Base-by-base conservation (phyloP, 2,888 invertebrate genomes). In the Sinopyrophorus schimmeli region DNA sequence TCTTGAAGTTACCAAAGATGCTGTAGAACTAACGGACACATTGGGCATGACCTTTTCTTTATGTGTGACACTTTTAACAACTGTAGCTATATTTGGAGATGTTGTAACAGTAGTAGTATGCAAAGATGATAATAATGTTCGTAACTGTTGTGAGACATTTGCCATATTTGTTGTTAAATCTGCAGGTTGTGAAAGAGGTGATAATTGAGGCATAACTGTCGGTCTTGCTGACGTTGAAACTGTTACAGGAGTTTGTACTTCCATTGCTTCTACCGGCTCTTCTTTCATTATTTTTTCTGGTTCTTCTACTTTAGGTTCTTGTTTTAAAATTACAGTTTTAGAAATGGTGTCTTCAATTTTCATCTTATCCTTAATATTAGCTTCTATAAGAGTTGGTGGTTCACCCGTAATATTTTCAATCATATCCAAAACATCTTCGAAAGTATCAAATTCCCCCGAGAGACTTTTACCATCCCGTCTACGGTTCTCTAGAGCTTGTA, bases 161-260 rank as follows among this genome's bases (percentile, higher is more conserved):
- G 82, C 84, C 73, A 86, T 83, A 61, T 84, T 85, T 0, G 84
- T 82, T 7, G 85, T 84, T 32, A 86, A 71, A 65, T 87, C 86
- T 1, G 83, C 80, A 0, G 86, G 86, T 65, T 86, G 85, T 0
- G 86, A 86, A 1, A 87, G 67, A 0, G 86, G 86, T 0, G 86
- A 86, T 14, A 86, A 69, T 64, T 86, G 86, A 1, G 86, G 84
- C 32, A 84, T 77, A 1, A 79, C 76, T 0, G 80, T 76, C 51
- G 77, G 75, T 18, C 32, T 47, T 2, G 32, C 32, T 2, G 56
- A 37, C 7, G 58, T 59, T 18, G 63, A 47, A 17, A 61, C 59
- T 38, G 58, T 64, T 53, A 56, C 58, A n/a, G 57, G 55, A 14
- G 51, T 53, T 31, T 62, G 59, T 2, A 54, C 54, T 52, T 54